A percentile compares a stretch with the other conserved stretches of the same genome.
Conservation (phyloP, 2,888 invertebrate species). For the Leucozona laternaria region DNA sequence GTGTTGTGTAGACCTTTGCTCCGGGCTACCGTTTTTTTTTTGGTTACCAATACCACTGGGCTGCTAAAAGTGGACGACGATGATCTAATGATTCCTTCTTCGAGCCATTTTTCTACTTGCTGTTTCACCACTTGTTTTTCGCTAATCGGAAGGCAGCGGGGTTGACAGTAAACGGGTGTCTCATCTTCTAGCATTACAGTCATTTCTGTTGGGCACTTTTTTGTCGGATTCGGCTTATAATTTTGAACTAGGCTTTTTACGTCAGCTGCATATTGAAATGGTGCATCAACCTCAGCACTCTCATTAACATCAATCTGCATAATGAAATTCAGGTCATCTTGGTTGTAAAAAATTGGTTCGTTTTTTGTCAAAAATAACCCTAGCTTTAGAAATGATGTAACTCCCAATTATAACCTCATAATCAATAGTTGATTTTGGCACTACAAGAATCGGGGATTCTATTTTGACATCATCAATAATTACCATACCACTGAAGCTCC, state of each 20-base stretch:
- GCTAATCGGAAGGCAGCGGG: too few relatives aligned
- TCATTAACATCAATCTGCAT: conserved; percentile 35
- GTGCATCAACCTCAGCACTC: conserved; percentile 5
- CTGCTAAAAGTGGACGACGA: background rate
- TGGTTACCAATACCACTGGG: conserved; percentile 72
- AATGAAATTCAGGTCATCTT: conserved; percentile 3
- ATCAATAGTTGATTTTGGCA: conserved; percentile 41
- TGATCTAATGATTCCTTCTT: conserved; percentile 44
- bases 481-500: conserved; percentile 23
- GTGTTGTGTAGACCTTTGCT: too few relatives aligned
- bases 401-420: conserved; percentile 47
- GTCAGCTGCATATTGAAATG: background rate
- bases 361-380: conserved; percentile 5
- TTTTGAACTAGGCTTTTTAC: conserved; percentile 22
- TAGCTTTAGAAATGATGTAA: conserved; percentile 35
- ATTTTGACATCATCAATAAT: conserved; percentile 32
- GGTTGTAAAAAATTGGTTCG: conserved; percentile 6
- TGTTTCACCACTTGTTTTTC: conserved; percentile 32
- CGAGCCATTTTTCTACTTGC: background rate
- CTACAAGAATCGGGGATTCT: conserved; percentile 29
- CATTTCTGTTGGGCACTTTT: conserved; percentile 11
- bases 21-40: conserved; percentile 11
- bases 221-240: background rate
- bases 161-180: conserved; percentile 70
- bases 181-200: conserved; percentile 24